Conservation (phyloP, 2,113 vertebrate species). For the Ursus arctos region DNA sequence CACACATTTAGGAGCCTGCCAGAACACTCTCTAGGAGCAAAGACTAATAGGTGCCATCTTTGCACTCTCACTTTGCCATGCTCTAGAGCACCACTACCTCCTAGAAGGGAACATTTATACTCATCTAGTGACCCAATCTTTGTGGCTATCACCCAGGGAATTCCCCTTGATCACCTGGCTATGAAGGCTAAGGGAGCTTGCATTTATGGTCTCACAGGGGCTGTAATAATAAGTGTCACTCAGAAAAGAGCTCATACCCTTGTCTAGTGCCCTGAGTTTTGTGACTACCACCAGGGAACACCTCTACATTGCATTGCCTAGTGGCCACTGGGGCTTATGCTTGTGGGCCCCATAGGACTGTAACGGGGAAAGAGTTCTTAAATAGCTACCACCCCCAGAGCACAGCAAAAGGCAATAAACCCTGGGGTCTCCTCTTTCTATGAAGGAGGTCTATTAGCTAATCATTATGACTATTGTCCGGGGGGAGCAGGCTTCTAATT, state of each 20-base stretch:
- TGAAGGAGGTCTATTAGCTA: neutral
- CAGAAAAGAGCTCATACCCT: neutral
- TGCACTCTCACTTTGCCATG: neutral
- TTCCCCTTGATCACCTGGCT: neutral
- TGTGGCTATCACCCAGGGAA: neutral
- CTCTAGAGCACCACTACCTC: neutral
- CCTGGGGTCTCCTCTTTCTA: neutral
- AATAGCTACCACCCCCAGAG: neutral
- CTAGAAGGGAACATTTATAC: neutral
- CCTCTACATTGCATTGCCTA: neutral
- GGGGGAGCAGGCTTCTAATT: neutral
- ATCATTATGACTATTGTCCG: neutral
- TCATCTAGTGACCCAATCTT: neutral
- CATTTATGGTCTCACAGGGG: neutral
- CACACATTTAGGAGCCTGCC: neutral
- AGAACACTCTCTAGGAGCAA: neutral
- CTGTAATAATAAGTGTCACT: neutral
- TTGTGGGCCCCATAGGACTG: neutral
- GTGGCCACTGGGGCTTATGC: neutral
- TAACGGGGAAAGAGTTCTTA: neutral
- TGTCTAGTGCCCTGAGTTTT: neutral
- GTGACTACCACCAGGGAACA: neutral
- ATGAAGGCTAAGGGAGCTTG: neutral
- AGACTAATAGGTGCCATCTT: neutral
- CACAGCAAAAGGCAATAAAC: neutral